Percentiles rank a stretch among this genome's conserved stretches.
phyloP scores from a whole-genome alignment of 2,113 vertebrate species.

The Prunella himalayana region DNA sequence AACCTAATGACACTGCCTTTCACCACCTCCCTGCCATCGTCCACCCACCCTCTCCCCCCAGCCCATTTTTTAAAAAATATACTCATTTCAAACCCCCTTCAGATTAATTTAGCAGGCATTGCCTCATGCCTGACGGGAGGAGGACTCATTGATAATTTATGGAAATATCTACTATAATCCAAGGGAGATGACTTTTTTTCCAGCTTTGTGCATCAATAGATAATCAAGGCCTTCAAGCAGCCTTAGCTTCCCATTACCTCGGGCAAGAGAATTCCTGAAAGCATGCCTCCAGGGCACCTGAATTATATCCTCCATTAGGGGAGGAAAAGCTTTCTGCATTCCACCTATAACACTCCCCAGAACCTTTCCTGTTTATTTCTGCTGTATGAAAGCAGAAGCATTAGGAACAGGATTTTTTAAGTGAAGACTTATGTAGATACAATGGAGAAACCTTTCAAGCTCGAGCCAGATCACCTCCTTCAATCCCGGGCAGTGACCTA shows the following conservation, averaged over 20 bases:
- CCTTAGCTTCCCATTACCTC: slow-evolving; percentile 98
- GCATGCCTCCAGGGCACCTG: slow-evolving; percentile 98
- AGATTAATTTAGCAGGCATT: slow-evolving; percentile 81
- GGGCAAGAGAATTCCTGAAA: slow-evolving; percentile 99
- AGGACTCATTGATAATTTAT: slow-evolving; percentile 99
- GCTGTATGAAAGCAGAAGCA: slow-evolving; percentile 82
- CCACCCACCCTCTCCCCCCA: slow-evolving; percentile 19
- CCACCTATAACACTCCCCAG: slow-evolving; percentile 89
- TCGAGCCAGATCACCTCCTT: slow-evolving; percentile 77
- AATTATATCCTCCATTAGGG: slow-evolving; percentile 99
- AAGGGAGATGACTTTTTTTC: slow-evolving; percentile 95
- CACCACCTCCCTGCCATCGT: slow-evolving; percentile 69
- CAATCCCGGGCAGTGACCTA: slow-evolving; percentile 81
- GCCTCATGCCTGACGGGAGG: slow-evolving; percentile 80
- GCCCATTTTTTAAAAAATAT: slow-evolving; percentile 4
- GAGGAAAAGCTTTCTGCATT: slow-evolving; percentile 90
- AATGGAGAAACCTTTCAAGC: slow-evolving; percentile 83
- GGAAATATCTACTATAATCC: slow-evolving; percentile 97
- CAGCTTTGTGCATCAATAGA: slow-evolving; percentile 97
- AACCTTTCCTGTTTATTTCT: slow-evolving; percentile 86
- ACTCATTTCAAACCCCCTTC: slow-evolving; percentile 69
- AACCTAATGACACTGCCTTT: slow-evolving; percentile 76
- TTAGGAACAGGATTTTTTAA: slow-evolving; percentile 85
- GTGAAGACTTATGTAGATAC: slow-evolving; percentile 91
- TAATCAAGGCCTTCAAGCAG: slow-evolving; percentile 98